phyloP scores from a whole-genome alignment of 2,888 invertebrate species.

The Kryphioiulus occultus region DNA sequence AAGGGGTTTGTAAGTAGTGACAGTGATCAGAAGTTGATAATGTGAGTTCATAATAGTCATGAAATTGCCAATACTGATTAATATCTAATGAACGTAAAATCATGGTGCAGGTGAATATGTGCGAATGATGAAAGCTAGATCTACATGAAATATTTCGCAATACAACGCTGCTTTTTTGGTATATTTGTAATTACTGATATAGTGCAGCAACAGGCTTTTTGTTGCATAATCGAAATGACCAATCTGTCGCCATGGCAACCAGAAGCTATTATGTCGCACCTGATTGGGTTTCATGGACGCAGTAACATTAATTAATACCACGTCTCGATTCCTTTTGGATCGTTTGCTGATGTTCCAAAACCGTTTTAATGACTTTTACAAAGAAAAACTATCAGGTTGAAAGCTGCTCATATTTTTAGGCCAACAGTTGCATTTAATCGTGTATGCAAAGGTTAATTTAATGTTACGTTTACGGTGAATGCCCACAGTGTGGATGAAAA shows the following conservation, averaged over 20 bases:
- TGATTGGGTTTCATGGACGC: conserved; percentile 18
- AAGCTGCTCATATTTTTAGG: too few relatives aligned
- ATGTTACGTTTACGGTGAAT: too few relatives aligned
- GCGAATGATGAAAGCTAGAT: not conserved
- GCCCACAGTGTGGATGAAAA: too few relatives aligned
- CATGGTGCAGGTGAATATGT: not conserved
- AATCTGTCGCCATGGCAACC: conserved; percentile 1
- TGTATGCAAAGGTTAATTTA: too few relatives aligned
- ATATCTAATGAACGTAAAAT: not conserved
- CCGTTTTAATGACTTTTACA: not conserved
- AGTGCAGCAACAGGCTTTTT: not conserved
- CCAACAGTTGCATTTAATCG: too few relatives aligned
- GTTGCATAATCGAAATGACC: conserved; percentile 9
- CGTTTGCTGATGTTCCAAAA: not conserved
- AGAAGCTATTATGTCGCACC: not conserved
- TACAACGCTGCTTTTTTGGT: not conserved
- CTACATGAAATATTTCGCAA: not conserved
- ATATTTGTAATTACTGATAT: not conserved
- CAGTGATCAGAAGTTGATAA: too few relatives aligned
- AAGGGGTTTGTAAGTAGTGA: too few relatives aligned
- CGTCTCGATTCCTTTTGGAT: not conserved
- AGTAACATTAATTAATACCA: not conserved
- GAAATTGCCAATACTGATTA: too few relatives aligned
- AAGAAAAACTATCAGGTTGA: not conserved
- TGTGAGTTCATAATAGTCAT: too few relatives aligned